Evolutionary conservation across 2,113 vertebrate genomes (phyloP), one percentile per base, ranked within the genome.

Genomic region (Misgurnus anguillicaudatus): DNA sequence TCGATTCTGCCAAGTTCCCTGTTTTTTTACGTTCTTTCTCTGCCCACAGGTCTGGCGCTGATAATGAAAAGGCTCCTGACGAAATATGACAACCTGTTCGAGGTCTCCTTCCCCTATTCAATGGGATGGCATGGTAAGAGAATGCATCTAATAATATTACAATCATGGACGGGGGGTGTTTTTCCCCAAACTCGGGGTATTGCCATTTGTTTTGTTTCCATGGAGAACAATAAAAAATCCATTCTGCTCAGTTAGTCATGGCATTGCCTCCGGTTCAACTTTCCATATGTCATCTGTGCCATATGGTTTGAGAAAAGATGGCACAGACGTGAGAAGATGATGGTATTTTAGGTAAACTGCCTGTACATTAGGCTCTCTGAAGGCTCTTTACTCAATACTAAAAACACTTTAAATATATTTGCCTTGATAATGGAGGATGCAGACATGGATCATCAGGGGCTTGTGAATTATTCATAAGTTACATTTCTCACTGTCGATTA

Each of bases 91-190:
- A 92, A 93, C 77, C 89, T 93, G 71, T 93, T 93, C 71, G 85
- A 92, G 76, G 85, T 89, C 77, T 91, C 90, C 4, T 93, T 93
- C 81, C 89, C 92, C 11, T 93, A 93, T 84, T 92, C 91, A 63
- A 93, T 92, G 92, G 92, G 92, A 83, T 93, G 92, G 92, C 92
- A 93, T 14, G 92, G 92, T 93, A 89, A 85, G 83, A 71, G 38
- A 64, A 74, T 73, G 51, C 62, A 45, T 71, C 75, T 67, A 24
- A 67, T 76, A 55, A 71, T 76, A 55, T 69, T 61, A 21, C 69
- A 75, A 19, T 75, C 64, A 78, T 70, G 45, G 11, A 55, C 17
- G 36, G 51, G 17, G n/a, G 47, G 7, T 39, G 47, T 70, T 71
- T 7, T 10, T 16, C 53, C 24, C 45, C 73, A 70, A 75, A 75